phyloP scores from a whole-genome alignment of 2,888 invertebrate genomes.

The Trissoscelio sp. region DNA sequence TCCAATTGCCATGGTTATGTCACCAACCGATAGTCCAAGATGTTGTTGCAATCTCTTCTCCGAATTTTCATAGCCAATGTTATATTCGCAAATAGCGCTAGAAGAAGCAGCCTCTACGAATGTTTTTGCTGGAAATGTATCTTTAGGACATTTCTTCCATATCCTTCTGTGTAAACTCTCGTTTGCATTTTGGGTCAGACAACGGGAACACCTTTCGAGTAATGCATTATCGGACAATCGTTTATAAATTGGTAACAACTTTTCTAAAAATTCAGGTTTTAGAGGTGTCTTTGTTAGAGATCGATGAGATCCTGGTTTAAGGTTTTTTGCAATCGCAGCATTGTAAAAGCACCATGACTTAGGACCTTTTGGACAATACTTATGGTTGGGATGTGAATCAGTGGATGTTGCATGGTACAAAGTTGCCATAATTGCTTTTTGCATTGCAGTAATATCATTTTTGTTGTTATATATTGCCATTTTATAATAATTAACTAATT shows the following conservation, averaged over 20 bases:
- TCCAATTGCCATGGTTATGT: not conserved
- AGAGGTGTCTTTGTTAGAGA: slow-evolving; percentile 1
- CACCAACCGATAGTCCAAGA: not conserved
- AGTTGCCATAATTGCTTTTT: slow-evolving; percentile 39
- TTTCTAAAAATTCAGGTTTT: slow-evolving; percentile 6
- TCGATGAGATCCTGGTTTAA: slow-evolving; percentile 16
- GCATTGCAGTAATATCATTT: slow-evolving; percentile 22
- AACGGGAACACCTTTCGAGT: slow-evolving; percentile 8
- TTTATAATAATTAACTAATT: slow-evolving; percentile 42
- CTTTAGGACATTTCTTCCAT: slow-evolving; percentile 17
- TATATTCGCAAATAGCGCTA: not conserved
- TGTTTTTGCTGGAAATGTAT: not conserved
- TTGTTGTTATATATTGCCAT: slow-evolving; percentile 29
- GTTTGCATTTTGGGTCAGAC: slow-evolving; percentile 15
- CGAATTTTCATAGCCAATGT: not conserved
- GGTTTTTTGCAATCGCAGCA: slow-evolving; percentile 20
- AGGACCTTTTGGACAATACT: slow-evolving; percentile 23
- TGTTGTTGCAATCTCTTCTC: slow-evolving; percentile 1
- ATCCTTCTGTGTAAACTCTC: slow-evolving; percentile 28
- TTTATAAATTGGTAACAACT: slow-evolving; percentile 3
- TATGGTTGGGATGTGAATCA: slow-evolving; percentile 7
- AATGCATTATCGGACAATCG: not conserved
- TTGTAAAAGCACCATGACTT: slow-evolving; percentile 43
- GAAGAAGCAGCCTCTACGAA: slow-evolving; percentile 14
- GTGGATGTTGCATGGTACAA: slow-evolving; percentile 38